Evolutionary conservation across 2,113 vertebrate genomes (phyloP), one percentile per base, ranked within the genome.

Genomic region (Sigmodon hispidus): DNA sequence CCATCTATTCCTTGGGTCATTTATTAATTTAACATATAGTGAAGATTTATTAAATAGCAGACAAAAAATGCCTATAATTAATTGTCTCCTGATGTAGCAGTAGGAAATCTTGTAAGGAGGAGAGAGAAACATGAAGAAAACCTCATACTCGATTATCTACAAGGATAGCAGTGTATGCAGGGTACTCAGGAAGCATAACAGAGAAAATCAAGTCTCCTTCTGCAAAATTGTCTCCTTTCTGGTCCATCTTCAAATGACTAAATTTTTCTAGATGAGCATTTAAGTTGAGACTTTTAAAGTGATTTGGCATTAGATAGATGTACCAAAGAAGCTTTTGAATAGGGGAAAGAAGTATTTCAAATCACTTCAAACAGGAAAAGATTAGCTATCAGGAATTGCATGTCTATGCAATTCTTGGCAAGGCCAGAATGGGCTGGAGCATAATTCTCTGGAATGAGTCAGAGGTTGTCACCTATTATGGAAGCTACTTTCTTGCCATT

Each of bases 281-380:
- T 73, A 63, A 90, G 72, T 26, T 76, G 34, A 84, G 31, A 24
- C 24, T 55, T 88, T 69, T 88, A 50, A 79, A 43, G 34, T 67
- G 24, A 73, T 45, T 81, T 96, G 65, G 21, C 79, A 15, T 75
- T 52, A 72, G 79, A 77, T 1, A 87, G 17, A 29, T 86, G 26
- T 83, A 79, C 43, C 13, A 93, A 70, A 89, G 55, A 92, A 12
- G 34, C 7, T 69, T 83, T 88, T 75, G 57, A 57, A 77, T 63
- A 65, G 50, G 21, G 91, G 57, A 92, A 84, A 70, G 80, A 75
- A 72, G 36, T 40, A 77, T 52, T 40, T 79, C 8, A 55, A 92
- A 52, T 3, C 65, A 72, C 92, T 96, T 91, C 84, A 91, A 93
- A 29, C 29, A 87, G 87, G 80, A 91, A 48, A 86, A 21, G 73